phyloP scores from a whole-genome alignment of 2,797 vertebrate species.

The Avahi laniger region DNA sequence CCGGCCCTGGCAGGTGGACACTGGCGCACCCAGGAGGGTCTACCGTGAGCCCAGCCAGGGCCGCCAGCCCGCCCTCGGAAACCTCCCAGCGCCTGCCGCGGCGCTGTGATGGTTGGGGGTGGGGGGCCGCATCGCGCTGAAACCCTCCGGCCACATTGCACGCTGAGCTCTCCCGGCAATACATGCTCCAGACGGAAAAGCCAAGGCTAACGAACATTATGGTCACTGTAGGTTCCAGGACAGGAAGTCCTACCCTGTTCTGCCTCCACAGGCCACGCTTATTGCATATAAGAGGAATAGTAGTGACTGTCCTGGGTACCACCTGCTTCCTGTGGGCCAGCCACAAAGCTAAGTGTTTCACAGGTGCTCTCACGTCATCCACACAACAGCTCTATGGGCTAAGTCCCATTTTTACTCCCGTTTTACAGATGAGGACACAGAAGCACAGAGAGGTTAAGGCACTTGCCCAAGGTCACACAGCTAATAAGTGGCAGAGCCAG shows the following conservation, averaged over 20 bases:
- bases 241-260: fast-evolving
- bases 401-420: background rate
- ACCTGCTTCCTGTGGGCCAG: background rate
- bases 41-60: fast-evolving
- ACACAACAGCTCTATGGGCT: background rate
- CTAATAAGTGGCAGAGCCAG: background rate
- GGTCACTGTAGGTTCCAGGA: background rate
- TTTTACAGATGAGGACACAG: background rate
- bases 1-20: background rate
- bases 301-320: fast-evolving
- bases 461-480: background rate
- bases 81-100: fast-evolving
- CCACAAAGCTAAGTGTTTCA: background rate
- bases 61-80: fast-evolving
- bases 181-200: background rate
- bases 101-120: fast-evolving
- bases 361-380: background rate
- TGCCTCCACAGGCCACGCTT: background rate
- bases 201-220: fast-evolving
- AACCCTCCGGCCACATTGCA: background rate
- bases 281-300: fast-evolving
- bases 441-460: background rate
- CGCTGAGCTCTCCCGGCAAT: background rate
- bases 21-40: background rate
- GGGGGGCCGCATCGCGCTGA: fast-evolving